phyloP scores from a whole-genome alignment of 2,113 vertebrate genomes.

The Microtus oregoni region DNA sequence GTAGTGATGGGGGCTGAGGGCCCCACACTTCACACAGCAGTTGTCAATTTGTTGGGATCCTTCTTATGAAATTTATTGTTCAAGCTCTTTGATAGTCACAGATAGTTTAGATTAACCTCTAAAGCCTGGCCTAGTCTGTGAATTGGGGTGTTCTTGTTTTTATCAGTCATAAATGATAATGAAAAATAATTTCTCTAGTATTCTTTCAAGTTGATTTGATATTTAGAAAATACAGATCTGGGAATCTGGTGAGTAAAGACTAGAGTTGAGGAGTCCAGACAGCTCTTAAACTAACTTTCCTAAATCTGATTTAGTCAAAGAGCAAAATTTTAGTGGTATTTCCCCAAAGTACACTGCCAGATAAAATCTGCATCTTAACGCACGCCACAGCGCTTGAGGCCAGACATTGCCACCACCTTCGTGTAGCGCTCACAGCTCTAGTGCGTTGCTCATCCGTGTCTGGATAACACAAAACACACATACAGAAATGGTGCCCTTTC shows the following conservation, averaged over 20 bases:
- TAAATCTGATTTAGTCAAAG: not conserved
- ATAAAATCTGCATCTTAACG: not conserved
- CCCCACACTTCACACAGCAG: not conserved
- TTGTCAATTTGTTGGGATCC: not conserved
- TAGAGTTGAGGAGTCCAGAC: not conserved
- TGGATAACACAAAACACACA: not conserved
- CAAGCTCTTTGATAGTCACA: not conserved
- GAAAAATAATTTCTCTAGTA: not conserved
- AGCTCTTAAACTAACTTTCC: not conserved
- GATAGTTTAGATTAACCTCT: not conserved
- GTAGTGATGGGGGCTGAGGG: not conserved
- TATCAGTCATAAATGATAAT: not conserved
- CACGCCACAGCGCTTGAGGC: not conserved
- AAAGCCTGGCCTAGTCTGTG: not conserved
- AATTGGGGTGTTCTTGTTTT: not conserved
- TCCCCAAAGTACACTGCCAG: not conserved
- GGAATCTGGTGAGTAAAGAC: slow-evolving; percentile 3
- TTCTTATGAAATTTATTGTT: not conserved
- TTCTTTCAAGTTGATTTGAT: not conserved
- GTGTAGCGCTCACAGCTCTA: not conserved
- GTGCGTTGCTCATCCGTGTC: not conserved
- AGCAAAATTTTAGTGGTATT: not conserved
- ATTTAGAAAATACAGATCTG: not conserved
- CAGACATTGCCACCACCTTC: not conserved
- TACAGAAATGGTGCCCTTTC: not conserved